These are phyloP conservation scores for Diadema setosum DNA, from an alignment of 35 echinoderm and acorn worm genomes.

Conservation along the genomic window DNA sequence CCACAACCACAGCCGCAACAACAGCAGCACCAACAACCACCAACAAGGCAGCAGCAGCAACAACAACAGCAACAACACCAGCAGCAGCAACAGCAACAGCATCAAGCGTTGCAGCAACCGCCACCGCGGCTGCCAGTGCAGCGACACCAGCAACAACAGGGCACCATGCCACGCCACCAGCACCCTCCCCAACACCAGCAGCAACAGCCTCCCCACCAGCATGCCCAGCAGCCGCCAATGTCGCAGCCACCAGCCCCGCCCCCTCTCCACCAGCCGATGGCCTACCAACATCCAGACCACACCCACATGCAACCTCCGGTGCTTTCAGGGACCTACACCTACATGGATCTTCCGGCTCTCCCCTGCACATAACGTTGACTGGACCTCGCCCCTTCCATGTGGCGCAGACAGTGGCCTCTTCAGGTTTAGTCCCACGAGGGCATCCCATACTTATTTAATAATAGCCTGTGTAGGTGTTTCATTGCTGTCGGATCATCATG, in stretches of 20 bases:
- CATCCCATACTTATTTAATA: no score
- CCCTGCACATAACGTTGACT: background rate
- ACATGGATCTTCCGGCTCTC: background rate
- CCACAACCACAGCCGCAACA: background rate
- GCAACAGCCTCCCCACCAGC: background rate
- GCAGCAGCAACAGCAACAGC: background rate
- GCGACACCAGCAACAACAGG: background rate
- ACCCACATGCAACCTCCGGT: background rate
- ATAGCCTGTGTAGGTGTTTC: no score
- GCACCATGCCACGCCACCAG: background rate
- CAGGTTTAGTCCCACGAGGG: no score
- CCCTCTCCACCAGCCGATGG: background rate
- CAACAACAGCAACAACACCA: background rate
- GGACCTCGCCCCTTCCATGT: no score
- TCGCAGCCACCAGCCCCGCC: background rate
- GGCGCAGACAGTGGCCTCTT: no score
- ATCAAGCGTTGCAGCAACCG: background rate
- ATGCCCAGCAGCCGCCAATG: background rate
- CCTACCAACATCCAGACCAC: background rate
- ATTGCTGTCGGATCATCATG: no score
- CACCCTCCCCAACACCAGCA: background rate
- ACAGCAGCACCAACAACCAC: background rate
- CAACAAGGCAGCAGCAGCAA: background rate
- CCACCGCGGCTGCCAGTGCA: background rate
- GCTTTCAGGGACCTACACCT: background rate